Evolutionary conservation across 2,113 vertebrate genomes (phyloP).

Genomic region (Onychostruthus taczanowskii): DNA sequence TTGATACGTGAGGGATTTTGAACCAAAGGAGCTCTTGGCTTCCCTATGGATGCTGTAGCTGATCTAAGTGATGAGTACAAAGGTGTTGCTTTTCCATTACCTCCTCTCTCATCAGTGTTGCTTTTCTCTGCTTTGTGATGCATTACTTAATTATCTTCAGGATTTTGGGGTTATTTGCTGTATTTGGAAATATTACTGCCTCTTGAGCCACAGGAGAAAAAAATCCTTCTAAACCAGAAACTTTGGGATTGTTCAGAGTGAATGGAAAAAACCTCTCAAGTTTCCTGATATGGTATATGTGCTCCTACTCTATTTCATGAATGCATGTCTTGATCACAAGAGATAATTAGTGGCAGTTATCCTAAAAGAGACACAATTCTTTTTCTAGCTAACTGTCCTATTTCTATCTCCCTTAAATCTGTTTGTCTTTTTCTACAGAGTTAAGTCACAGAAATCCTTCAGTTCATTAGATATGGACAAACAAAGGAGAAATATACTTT

Average conservation of each 20-base stretch:
- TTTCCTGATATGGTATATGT: not conserved
- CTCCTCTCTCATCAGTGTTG: not conserved
- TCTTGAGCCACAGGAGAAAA: not conserved
- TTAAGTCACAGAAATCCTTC: not conserved
- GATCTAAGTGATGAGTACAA: not conserved
- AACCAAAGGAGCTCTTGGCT: not conserved
- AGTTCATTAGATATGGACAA: not conserved
- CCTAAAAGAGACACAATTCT: not conserved
- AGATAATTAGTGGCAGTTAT: not conserved
- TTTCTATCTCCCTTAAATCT: not conserved
- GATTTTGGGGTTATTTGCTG: not conserved
- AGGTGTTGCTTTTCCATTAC: not conserved
- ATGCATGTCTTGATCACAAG: not conserved
- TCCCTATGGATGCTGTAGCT: not conserved
- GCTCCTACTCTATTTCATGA: not conserved
- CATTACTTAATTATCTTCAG: not conserved
- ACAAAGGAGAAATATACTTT: not conserved
- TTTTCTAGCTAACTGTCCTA: not conserved
- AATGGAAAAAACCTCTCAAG: not conserved
- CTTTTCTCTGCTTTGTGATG: not conserved
- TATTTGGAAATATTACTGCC: not conserved
- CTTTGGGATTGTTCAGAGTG: not conserved
- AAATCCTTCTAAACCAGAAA: not conserved
- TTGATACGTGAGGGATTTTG: not conserved
- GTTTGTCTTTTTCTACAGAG: not conserved